Evolutionary conservation across 2,113 vertebrate genomes (phyloP), one percentile per base, ranked within the genome.

Genomic region (Dipodomys merriami): DNA sequence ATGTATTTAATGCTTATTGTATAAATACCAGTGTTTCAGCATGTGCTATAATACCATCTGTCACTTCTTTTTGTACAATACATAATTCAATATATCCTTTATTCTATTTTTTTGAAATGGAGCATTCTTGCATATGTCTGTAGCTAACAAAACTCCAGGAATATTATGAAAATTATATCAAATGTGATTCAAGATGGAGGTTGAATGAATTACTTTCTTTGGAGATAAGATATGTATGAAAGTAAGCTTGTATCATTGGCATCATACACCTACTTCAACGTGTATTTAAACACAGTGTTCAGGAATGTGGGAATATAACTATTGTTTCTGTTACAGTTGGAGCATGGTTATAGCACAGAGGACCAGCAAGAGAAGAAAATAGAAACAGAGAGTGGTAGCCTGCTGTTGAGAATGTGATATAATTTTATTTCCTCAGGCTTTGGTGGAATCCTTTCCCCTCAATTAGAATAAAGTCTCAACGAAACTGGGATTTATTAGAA

Each of bases 21-120:
- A 97, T 97, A 98, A 98, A 98, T 98, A 98, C 96, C 96, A 96
- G 74, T 91, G 95, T 97, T 96, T 98, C 95, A 2, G 94, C 77
- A 35, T 91, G 96, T 93, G 96, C 86, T 89, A 86, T 96, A 94
- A 97, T 97, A 91, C 97, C 97, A 97, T 97, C 97, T 98, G 98
- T 96, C 95, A 96, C 96, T 98, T 94, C 96, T 96, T 97, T 96
- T 97, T 96, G 91, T 96, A 94, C 91, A 94, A 97, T 96, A 94
- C 95, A 95, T 97, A 96, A 98, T 97, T 97, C 96, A 98, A 94
- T 93, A 22, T 19, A 97, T 89, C 44, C 83, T 73, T 96, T 96
- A 95, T 96, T 97, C 35, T 72, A 44, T 4, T 95, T 96, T 64
- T 91, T 96, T 39, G 29, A 79, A 88, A 88, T 94, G 57, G 86